These are phyloP conservation scores for Mycteria americana DNA, from an alignment of 2,797 vertebrate species.

Conservation along the genomic window DNA sequence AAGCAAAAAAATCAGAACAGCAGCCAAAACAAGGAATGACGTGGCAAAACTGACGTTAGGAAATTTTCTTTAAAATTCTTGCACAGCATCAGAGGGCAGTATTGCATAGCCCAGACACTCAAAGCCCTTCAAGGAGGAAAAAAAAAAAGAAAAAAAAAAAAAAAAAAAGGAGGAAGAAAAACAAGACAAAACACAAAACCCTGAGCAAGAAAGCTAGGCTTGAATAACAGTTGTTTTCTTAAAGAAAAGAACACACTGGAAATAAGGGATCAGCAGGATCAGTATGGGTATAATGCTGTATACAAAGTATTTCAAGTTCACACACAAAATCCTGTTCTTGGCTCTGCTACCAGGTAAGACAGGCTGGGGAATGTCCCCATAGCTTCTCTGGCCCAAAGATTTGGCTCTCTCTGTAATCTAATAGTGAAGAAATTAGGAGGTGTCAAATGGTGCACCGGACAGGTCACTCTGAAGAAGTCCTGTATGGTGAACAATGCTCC, in stretches of 20 bases:
- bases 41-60: not conserved
- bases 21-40: not conserved
- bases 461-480: not conserved
- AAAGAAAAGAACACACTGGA: not conserved
- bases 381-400: not conserved
- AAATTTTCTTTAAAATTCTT: not conserved
- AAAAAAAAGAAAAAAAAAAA: fast-evolving
- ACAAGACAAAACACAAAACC: not conserved
- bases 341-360: not conserved
- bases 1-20: not conserved
- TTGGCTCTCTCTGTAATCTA: not conserved
- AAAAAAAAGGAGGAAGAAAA: not conserved
- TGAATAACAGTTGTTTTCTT: not conserved
- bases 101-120: not conserved
- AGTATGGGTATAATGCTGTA: not conserved
- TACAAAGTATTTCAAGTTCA: not conserved
- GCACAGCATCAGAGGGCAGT: constrained; percentile 48
- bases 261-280: not conserved
- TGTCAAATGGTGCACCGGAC: not conserved
- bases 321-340: not conserved
- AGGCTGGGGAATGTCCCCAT: fast-evolving
- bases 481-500: not conserved
- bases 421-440: not conserved
- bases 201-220: not conserved
- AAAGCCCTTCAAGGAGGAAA: not conserved